These are phyloP conservation scores for Neodontobutis hainanensis DNA, from an alignment of 2,113 vertebrate genomes.

Conservation along the genomic window DNA sequence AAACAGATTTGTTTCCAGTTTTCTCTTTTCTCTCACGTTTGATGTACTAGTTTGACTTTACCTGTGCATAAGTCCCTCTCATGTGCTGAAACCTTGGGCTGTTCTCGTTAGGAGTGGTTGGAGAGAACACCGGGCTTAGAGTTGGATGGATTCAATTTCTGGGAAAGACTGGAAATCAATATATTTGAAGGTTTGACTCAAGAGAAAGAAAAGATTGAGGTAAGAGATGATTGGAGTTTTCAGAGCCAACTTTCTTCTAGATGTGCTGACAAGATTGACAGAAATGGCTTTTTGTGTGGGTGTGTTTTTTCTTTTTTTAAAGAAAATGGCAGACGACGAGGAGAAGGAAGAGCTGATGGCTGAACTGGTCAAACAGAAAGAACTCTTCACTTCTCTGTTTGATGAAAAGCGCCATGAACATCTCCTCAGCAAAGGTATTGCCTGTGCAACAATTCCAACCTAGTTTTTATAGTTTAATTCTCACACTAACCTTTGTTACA, in stretches of 20 bases:
- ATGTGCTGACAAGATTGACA: constrained; percentile 42
- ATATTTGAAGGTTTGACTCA: constrained; percentile 83
- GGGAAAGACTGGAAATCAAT: constrained; percentile 88
- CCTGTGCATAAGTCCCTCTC: constrained; percentile 3
- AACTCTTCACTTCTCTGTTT: constrained; percentile 87
- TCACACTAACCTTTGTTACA: too few relatives aligned
- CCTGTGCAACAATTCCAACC: not conserved
- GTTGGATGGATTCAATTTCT: constrained; percentile 92
- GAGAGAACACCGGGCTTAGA: constrained; percentile 95
- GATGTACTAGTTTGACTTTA: not conserved
- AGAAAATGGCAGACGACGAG: constrained; percentile 83
- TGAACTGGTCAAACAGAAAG: constrained; percentile 87
- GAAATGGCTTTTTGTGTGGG: not conserved
- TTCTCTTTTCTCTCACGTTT: not conserved
- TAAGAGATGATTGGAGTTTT: constrained; percentile 57
- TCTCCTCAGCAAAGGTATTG: constrained; percentile 89
- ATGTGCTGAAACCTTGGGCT: constrained; percentile 16
- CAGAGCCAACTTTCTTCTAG: constrained; percentile 29
- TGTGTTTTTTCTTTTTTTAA: not conserved
- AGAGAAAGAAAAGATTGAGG: constrained; percentile 85
- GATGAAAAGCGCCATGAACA: constrained; percentile 93
- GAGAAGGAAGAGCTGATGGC: constrained; percentile 86
- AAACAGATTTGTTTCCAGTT: too few relatives aligned
- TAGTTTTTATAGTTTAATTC: constrained; percentile 1
- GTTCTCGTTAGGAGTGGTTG: constrained; percentile 87